Evolutionary conservation across 2,797 vertebrate species (phyloP).

Genomic region (Squalus acanthias): DNA sequence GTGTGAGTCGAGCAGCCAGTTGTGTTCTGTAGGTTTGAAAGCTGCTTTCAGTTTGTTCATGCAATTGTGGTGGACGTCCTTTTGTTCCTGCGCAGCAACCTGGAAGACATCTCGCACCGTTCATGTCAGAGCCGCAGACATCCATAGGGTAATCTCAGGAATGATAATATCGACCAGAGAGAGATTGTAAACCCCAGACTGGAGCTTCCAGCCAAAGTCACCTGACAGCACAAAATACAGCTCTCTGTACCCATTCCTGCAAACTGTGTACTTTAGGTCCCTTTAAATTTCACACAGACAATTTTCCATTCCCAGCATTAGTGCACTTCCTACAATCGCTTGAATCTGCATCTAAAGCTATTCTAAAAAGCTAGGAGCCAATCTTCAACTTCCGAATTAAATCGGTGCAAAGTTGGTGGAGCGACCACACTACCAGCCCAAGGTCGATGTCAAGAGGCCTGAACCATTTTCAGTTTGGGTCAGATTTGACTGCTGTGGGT

Average conservation of each 20-base stretch:
- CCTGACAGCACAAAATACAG: not conserved
- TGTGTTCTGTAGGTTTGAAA: not conserved
- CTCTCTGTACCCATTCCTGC: not conserved
- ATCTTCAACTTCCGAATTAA: not conserved
- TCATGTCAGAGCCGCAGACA: not conserved
- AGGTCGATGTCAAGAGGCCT: not conserved
- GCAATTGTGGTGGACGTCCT: not conserved
- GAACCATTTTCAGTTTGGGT: not conserved
- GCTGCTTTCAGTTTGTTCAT: not conserved
- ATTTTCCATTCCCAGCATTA: not conserved
- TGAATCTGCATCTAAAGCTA: not conserved
- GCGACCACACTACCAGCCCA: not conserved
- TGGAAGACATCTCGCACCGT: not conserved
- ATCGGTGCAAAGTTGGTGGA: not conserved
- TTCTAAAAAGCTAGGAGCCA: not conserved
- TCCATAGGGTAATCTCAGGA: not conserved
- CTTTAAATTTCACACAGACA: not conserved
- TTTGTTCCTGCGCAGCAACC: not conserved
- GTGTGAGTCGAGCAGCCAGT: not conserved
- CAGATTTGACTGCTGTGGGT: not conserved
- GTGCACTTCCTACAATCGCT: not conserved
- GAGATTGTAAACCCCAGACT: not conserved
- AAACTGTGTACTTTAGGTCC: not conserved
- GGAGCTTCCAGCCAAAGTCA: not conserved
- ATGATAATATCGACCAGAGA: not conserved